These are phyloP conservation scores for Oasisia sp. DNA, from an alignment of 2,888 invertebrate species.

Conservation along the genomic window DNA sequence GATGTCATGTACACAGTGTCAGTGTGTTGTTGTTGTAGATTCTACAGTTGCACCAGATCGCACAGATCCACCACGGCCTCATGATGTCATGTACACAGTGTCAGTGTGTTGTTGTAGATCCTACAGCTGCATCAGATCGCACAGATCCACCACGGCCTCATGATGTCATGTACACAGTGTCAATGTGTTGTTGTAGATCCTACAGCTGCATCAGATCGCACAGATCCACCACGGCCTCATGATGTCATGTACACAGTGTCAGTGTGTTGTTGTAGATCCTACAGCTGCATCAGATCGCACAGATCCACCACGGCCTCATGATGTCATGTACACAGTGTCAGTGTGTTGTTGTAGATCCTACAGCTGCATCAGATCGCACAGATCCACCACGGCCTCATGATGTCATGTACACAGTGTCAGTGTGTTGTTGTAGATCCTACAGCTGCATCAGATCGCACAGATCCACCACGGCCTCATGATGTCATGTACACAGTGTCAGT, in stretches of 20 bases:
- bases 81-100: too few species aligned
- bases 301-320: conserved; percentile 98
- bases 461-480: conserved; percentile 99
- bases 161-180: too few species aligned
- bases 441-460: conserved; percentile 98
- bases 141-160: conserved; percentile 96
- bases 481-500: too few species aligned
- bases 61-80: conserved; percentile 96
- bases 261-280: conserved; percentile 85
- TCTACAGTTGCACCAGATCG: conserved; percentile 98
- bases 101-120: conserved; percentile 82
- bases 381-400: conserved; percentile 98
- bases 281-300: conserved; percentile 98
- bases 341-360: conserved; percentile 83
- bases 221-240: conserved; percentile 98
- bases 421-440: conserved; percentile 86
- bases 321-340: too few species aligned
- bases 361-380: conserved; percentile 99
- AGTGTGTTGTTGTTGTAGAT: conserved; percentile 84
- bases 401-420: too few species aligned
- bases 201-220: conserved; percentile 98
- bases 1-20: too few species aligned
- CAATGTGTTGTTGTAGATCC: conserved; percentile 82
- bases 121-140: conserved; percentile 99
- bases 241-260: too few species aligned